A percentile compares a stretch with the other conserved stretches of the same genome.
phyloP scores from a whole-genome alignment of 2,113 vertebrate genomes.

The Paraplagusia blochii region DNA sequence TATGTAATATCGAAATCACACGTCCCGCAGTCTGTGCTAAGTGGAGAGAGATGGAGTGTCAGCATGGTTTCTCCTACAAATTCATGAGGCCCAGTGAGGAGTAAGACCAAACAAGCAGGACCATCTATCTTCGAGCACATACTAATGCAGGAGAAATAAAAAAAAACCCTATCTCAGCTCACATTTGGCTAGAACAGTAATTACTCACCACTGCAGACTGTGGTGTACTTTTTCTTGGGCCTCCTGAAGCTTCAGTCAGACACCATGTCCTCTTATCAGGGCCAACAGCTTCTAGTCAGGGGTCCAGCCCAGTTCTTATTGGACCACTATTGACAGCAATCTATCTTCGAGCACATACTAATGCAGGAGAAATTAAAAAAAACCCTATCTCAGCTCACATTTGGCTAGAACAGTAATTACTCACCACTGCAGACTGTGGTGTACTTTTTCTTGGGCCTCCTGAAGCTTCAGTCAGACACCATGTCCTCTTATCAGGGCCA shows the following conservation, averaged over 20 bases:
- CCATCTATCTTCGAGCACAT: constrained; percentile 34
- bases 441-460: constrained; percentile 28
- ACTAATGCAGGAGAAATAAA: constrained; percentile 35
- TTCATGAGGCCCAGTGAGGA: constrained; percentile 12
- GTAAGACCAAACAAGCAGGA: constrained; percentile 3
- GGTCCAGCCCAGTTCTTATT: constrained; percentile 17
- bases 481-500: constrained; percentile 45
- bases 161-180: constrained; percentile 51
- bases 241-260: constrained; percentile 22
- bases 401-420: constrained; percentile 51
- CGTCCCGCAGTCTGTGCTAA: constrained; percentile 21
- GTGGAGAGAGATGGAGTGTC: constrained; percentile 3
- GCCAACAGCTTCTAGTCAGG: constrained; percentile 27
- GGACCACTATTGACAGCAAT: constrained; percentile 7
- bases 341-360: constrained; percentile 33
- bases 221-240: constrained; percentile 26
- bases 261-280: constrained; percentile 46
- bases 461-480: constrained; percentile 23
- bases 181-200: constrained; percentile 43
- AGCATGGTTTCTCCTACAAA: background rate
- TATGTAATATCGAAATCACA: constrained; percentile 30
- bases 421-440: constrained; percentile 34
- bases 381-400: constrained; percentile 45
- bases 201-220: constrained; percentile 47
- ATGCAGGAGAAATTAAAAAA: constrained; percentile 40